These are phyloP conservation scores for Notothenia rossii DNA, from an alignment of 2,113 vertebrate genomes.

Conservation along the genomic window DNA sequence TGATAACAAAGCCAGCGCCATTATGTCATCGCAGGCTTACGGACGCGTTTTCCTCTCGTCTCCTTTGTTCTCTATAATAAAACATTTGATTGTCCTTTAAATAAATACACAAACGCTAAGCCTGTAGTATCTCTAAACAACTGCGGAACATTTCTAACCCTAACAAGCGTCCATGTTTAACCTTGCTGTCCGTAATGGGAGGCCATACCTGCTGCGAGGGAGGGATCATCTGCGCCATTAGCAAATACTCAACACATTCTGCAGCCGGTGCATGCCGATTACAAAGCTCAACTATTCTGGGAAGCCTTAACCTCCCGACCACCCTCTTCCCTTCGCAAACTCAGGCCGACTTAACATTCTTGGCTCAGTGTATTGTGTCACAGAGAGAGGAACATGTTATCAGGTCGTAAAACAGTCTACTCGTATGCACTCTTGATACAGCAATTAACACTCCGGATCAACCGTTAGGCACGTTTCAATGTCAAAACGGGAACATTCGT, in stretches of 20 bases:
- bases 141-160: conserved; percentile 1
- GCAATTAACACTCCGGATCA: conserved; percentile 46
- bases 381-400: conserved; percentile 58
- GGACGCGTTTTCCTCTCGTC: not conserved
- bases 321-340: conserved; percentile 37
- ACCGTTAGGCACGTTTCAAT: not conserved
- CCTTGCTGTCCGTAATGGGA: conserved; percentile 9
- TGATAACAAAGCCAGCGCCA: not conserved
- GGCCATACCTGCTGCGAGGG: conserved; percentile 42
- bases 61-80: not conserved
- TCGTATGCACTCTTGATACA: conserved; percentile 9
- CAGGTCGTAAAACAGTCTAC: conserved; percentile 57
- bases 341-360: conserved; percentile 58
- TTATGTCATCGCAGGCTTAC: not conserved
- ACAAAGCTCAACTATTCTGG: conserved; percentile 71
- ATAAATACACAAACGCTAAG: not conserved
- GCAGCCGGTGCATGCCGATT: conserved; percentile 33
- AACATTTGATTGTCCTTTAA: not conserved
- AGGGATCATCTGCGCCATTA: conserved; percentile 40
- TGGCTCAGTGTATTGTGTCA: conserved; percentile 53
- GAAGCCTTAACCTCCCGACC: conserved; percentile 45
- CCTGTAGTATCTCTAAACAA: not conserved
- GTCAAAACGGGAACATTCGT: not conserved
- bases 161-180: conserved; percentile 19
- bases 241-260: conserved; percentile 33